Base-by-base conservation (phyloP, 53 echinoderm and acorn worm species). In the Henricia sp. region DNA sequence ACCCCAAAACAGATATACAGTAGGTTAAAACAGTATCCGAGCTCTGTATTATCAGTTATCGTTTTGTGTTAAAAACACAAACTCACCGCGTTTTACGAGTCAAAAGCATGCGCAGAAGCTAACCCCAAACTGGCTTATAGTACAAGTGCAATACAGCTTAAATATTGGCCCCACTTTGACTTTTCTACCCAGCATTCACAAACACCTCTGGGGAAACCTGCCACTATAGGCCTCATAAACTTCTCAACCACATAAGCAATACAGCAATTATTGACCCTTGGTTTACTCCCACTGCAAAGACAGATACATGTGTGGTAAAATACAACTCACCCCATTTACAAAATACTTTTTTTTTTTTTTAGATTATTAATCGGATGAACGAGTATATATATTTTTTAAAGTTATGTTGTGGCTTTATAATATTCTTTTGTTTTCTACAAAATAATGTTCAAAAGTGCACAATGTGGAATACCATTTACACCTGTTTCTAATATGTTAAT, bases 121-220 rank as follows among this genome's bases (percentile, higher is more conserved):
- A n/a, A n/a, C n/a, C n/a, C n/a, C n/a, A n/a, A n/a, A n/a, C n/a
- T n/a, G n/a, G n/a, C n/a, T n/a, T 14, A 53, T 53, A 23, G 21
- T n/a, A 53, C 53, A 53, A 53, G 21, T 9, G 21, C 17, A 16
- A 53, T 53, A 53, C 16, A 53, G 53, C n/a, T n/a, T n/a, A 53
- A 53, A 53, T 19, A 53, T 19, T 14, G 16, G 16, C 6, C 6
- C 17, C 53, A 14, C 53, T 3, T n/a, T 53, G 5, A 53, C 53
- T 53, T 53, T 14, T 53, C 53, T 8, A 53, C 53, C 53, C 53
- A 53, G 53, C 53, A 53, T 53, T 53, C 53, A 53, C 16, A 53
- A 53, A 53, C 21, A 53, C 53, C 16, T 14, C 16, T 53, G 53
- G 53, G 53, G 53, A 8, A 53, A 53, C 53, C 5, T 8, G 5